These are phyloP conservation scores for Eupeodes luniger DNA, from an alignment of 2,888 invertebrate species.

Conservation along the genomic window DNA sequence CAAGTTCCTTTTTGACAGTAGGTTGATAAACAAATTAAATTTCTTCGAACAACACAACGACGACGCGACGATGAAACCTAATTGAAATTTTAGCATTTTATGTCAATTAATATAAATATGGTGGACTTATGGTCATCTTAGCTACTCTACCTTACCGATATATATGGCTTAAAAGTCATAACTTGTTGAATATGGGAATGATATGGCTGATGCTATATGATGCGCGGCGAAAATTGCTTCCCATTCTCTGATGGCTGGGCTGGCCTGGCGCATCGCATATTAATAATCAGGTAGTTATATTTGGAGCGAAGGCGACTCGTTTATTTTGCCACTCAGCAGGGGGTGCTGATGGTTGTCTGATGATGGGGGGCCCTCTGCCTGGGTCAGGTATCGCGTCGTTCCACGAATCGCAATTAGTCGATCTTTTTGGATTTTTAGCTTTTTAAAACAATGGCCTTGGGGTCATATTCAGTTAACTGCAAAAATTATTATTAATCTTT, in stretches of 20 bases:
- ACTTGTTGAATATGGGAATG: constrained; percentile 20
- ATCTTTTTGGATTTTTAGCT: constrained; percentile 37
- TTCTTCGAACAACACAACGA: constrained; percentile 29
- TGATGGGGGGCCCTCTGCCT: constrained; percentile 47
- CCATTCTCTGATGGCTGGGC: constrained; percentile 31
- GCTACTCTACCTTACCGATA: constrained; percentile 16
- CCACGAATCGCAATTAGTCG: constrained; percentile 74
- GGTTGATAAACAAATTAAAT: constrained; percentile 73
- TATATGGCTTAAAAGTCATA: constrained; percentile 53
- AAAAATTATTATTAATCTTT: constrained; percentile 43
- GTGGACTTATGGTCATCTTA: constrained; percentile 16
- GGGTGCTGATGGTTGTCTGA: constrained; percentile 70
- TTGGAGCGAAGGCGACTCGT: constrained; percentile 76
- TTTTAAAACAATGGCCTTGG: constrained; percentile 73
- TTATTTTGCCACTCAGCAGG: constrained; percentile 73
- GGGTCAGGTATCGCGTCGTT: constrained; percentile 67
- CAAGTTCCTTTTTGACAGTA: constrained; percentile 44
- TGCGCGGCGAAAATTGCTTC: constrained; percentile 21
- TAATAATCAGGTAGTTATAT: constrained; percentile 76
- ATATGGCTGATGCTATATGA: constrained; percentile 31
- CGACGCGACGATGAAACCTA: constrained; percentile 37
- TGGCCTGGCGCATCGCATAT: constrained; percentile 40
- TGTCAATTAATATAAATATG: constrained; percentile 65
- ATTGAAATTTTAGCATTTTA: constrained; percentile 75
- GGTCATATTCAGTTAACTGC: constrained; percentile 48